Evolutionary conservation across 2,888 invertebrate genomes (phyloP), one percentile per base, ranked within the genome.

Genomic region (Chymomyza fuscimana): DNA sequence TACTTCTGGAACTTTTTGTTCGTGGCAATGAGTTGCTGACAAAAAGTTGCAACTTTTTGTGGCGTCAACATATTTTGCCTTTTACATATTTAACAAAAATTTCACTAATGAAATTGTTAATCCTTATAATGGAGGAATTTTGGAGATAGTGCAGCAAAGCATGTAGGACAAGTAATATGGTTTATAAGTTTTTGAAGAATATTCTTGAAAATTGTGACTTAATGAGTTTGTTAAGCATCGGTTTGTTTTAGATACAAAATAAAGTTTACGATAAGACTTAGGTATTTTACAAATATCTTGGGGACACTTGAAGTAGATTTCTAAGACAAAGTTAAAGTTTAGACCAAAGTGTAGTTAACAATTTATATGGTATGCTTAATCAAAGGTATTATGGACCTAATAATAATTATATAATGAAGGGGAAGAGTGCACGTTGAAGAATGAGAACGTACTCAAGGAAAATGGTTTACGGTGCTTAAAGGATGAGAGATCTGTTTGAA

Each of bases 51-150:
- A 67, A 77, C 70, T 79, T 66, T 73, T 22, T 71, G 69, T 60
- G 73, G 59, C 77, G 73, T 73, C 76, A 81, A 81, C 77, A 70
- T 59, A 60, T 69, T 77, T 77, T 79, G 61, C 69, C 72, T 71
- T 67, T 81, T 80, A 70, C 78, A 79, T 79, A 75, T 75, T 79
- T 73, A 75, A 73, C 65, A 60, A 62, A 65, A 70, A 67, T 58
- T 67, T 54, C 72, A 63, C 65, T 79, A 78, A 78, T 79, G 60
- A 71, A 71, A 65, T 58, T 61, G 3, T 46, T 10, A 10, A 46
- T 46, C 40, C 4, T 46, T 12, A 46, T 12, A 46, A 46, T 46
- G 40, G 3, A 46, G 40, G 0, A 12, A 46, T 10, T 46, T 0
- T 12, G 1, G 1, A 7, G 10, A 46, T 12, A 46, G 1, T 36